Conservation (phyloP, 1,140 invertebrate genomes). For the Hestina assimilis region DNA sequence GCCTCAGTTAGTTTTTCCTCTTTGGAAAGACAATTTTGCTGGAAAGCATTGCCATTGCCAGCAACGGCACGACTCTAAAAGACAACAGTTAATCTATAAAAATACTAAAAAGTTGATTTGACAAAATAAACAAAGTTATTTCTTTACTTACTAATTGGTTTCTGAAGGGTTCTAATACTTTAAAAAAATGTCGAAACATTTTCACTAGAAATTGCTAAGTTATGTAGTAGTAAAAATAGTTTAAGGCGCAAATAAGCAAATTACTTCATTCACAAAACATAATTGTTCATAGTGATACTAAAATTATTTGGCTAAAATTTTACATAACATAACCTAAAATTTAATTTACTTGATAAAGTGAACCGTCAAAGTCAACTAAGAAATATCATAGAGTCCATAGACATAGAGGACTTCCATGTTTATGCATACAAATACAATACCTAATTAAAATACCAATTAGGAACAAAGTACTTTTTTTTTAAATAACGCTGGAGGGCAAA, state of each 20-base stretch:
- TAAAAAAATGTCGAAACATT: slow-evolving; percentile 60
- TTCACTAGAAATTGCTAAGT: slow-evolving; percentile 19
- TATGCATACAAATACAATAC: too few relatives aligned
- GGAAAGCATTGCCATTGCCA: slow-evolving; percentile 47
- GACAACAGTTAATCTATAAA: background rate
- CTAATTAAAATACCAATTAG: too few relatives aligned
- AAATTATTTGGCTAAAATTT: slow-evolving; percentile 10
- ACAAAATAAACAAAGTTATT: slow-evolving; percentile 1
- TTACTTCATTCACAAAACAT: background rate
- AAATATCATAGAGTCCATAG: too few relatives aligned
- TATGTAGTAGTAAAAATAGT: background rate
- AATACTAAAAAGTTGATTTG: background rate
- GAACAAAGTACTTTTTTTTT: too few relatives aligned
- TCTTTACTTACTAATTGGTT: slow-evolving; percentile 49
- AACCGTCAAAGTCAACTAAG: too few relatives aligned
- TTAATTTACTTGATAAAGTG: background rate
- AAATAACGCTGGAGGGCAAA: too few relatives aligned
- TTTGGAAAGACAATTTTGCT: slow-evolving; percentile 53
- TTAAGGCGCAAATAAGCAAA: background rate
- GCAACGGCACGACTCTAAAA: slow-evolving; percentile 43
- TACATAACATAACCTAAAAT: slow-evolving; percentile 33
- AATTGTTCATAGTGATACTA: background rate
- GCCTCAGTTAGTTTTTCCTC: slow-evolving; percentile 63
- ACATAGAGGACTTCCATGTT: too few relatives aligned
- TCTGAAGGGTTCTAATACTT: slow-evolving; percentile 48